phyloP scores from a whole-genome alignment of 2,113 vertebrate species.

The Ailuropoda melanoleuca region DNA sequence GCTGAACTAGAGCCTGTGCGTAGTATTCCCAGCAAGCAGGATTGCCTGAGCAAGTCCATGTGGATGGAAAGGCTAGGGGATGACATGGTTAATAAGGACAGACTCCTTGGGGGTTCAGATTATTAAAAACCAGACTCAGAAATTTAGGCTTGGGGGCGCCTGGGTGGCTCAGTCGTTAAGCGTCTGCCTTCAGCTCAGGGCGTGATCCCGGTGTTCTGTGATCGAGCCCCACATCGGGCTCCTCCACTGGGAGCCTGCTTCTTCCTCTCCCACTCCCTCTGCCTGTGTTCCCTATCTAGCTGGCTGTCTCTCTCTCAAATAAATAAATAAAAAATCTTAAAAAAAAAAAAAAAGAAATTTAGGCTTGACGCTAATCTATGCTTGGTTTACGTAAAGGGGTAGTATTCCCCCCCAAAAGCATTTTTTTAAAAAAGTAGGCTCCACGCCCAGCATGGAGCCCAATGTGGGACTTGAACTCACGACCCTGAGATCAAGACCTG shows the following conservation, averaged over 20 bases:
- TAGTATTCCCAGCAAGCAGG: not conserved
- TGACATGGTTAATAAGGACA: not conserved
- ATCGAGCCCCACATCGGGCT: too few species aligned
- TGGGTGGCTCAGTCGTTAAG: too few species aligned
- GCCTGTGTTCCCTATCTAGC: too few species aligned
- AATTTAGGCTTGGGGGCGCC: not conserved
- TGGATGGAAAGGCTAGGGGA: not conserved
- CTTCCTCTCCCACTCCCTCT: too few species aligned
- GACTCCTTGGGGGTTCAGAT: not conserved
- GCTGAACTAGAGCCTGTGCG: not conserved
- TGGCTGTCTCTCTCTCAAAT: too few species aligned
- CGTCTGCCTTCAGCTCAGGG: too few species aligned
- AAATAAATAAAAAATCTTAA: too few species aligned
- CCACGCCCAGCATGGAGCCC: not conserved
- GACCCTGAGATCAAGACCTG: not conserved
- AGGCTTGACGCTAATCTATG: not conserved
- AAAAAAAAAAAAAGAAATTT: not conserved
- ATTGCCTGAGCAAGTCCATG: not conserved
- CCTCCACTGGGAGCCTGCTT: too few species aligned
- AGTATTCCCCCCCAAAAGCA: not conserved
- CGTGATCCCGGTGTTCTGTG: too few species aligned
- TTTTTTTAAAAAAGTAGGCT: not conserved
- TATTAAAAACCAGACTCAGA: not conserved
- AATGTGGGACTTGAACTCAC: not conserved
- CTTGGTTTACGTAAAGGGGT: not conserved